phyloP scores from a whole-genome alignment of 2,113 vertebrate species.

The Otus sunia region DNA sequence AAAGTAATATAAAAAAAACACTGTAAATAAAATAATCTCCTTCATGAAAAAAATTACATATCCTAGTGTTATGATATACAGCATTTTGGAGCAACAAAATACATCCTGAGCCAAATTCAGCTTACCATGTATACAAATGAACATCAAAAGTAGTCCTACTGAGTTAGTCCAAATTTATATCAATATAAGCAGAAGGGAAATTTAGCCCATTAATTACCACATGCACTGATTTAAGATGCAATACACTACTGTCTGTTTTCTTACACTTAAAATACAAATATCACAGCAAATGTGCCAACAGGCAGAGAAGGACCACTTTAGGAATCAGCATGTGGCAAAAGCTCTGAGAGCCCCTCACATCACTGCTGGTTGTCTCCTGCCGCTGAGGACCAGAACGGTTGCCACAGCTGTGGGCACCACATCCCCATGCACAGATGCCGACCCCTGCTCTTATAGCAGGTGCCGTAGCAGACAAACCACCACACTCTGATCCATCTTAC shows the following conservation, averaged over 20 bases:
- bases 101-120: not conserved
- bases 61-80: not conserved
- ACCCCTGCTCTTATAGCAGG: not conserved
- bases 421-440: not conserved
- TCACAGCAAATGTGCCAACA: not conserved
- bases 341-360: not conserved
- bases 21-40: conserved; percentile 10
- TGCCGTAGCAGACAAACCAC: not conserved
- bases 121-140: not conserved
- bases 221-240: not conserved
- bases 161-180: not conserved
- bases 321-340: not conserved
- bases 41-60: not conserved
- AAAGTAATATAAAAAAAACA: not conserved
- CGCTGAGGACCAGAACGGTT: fast-evolving
- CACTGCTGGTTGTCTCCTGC: not conserved
- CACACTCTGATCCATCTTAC: not conserved
- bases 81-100: not conserved
- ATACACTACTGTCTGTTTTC: not conserved
- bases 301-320: not conserved
- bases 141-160: not conserved
- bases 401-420: not conserved
- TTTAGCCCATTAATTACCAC: not conserved
- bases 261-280: not conserved
- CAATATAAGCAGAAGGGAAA: not conserved